phyloP scores from a whole-genome alignment of 1,140 invertebrate genomes.

The Triops longicaudatus region DNA sequence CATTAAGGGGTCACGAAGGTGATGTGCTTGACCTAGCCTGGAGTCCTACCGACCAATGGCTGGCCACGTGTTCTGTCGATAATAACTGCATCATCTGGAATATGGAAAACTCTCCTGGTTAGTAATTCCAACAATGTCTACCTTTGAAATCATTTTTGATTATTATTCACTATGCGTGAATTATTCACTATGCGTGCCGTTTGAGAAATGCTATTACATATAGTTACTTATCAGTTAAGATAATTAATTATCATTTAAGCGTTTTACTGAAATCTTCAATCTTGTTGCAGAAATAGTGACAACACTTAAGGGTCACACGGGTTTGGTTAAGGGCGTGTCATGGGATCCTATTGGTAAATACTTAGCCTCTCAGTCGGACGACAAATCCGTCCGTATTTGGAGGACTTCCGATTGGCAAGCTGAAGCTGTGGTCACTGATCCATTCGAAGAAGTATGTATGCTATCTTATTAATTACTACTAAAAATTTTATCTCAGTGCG shows the following conservation, averaged over 20 bases:
- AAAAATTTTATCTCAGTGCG: constrained; percentile 50
- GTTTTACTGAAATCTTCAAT: neutral
- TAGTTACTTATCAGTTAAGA: too few relatives aligned
- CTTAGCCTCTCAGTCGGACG: constrained; percentile 91
- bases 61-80: constrained; percentile 93
- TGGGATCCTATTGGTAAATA: constrained; percentile 95
- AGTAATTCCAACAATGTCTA: neutral
- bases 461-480: neutral
- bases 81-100: constrained; percentile 96
- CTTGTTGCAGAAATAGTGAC: constrained; percentile 40
- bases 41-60: constrained; percentile 84
- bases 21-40: constrained; percentile 91
- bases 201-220: neutral
- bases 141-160: too few relatives aligned
- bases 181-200: neutral
- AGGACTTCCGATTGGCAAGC: constrained; percentile 85
- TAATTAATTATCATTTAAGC: constrained; percentile 18
- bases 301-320: constrained; percentile 74
- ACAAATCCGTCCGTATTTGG: constrained; percentile 90
- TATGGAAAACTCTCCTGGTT: constrained; percentile 30
- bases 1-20: constrained; percentile 77
- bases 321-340: constrained; percentile 92
- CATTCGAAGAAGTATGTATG: constrained; percentile 66
- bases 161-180: too few relatives aligned
- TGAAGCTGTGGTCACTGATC: constrained; percentile 74